phyloP scores from a whole-genome alignment of 2,888 invertebrate genomes.

The Pyrrhia umbra region DNA sequence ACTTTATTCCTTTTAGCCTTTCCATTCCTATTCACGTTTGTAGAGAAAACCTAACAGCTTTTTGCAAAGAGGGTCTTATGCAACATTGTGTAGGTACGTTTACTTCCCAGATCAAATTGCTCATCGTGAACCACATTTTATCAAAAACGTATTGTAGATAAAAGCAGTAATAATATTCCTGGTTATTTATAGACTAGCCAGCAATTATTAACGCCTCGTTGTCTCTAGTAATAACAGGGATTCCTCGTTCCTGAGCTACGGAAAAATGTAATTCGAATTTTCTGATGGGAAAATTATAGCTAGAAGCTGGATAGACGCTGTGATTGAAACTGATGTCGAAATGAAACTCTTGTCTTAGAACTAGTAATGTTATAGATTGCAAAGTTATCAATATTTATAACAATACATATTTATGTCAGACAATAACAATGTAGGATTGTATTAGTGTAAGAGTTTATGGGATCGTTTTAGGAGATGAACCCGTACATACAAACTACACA shows the following conservation, averaged over 20 bases:
- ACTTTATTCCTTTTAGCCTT: slow-evolving; percentile 25
- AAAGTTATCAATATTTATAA: slow-evolving; percentile 4
- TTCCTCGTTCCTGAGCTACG: background rate
- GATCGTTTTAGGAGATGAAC: too few species aligned
- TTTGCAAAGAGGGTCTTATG: slow-evolving; percentile 14
- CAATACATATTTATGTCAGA: background rate
- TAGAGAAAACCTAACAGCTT: slow-evolving; percentile 15
- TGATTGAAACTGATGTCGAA: background rate
- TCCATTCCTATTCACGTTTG: slow-evolving; percentile 20
- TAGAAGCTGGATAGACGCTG: background rate
- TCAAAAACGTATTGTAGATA: slow-evolving; percentile 46
- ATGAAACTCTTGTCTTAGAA: background rate
- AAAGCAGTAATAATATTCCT: slow-evolving; percentile 48
- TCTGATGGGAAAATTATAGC: slow-evolving; percentile 10
- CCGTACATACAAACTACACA: too few species aligned
- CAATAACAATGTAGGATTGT: background rate
- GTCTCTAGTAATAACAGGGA: slow-evolving; percentile 15
- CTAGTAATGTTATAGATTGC: background rate
- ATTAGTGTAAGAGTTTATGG: too few species aligned
- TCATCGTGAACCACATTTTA: slow-evolving; percentile 28
- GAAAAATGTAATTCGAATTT: slow-evolving; percentile 9
- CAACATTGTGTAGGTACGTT: background rate
- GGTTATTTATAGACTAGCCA: slow-evolving; percentile 17
- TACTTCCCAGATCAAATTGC: slow-evolving; percentile 9
- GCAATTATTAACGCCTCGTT: slow-evolving; percentile 21